These are phyloP conservation scores for Druon quercuslanigerum DNA, from an alignment of 1,140 invertebrate species.

Conservation along the genomic window DNA sequence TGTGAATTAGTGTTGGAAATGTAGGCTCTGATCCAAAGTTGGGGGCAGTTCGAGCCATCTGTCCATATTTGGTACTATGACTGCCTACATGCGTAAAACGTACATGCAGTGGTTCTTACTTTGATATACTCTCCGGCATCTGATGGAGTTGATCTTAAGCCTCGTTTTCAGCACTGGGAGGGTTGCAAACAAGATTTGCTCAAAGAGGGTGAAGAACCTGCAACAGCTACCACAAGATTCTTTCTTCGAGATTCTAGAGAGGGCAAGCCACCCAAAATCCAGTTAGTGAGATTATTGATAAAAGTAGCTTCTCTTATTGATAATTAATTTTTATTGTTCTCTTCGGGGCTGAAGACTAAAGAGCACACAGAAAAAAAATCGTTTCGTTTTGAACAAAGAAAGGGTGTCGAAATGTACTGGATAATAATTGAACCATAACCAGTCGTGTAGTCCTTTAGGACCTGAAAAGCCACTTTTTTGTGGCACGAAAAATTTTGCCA, in stretches of 20 bases:
- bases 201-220: slow-evolving; percentile 42
- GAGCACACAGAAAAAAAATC: too few species aligned
- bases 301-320: background rate
- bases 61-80: slow-evolving; percentile 43
- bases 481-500: too few species aligned
- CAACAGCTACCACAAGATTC: slow-evolving; percentile 39
- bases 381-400: too few species aligned
- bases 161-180: slow-evolving; percentile 47
- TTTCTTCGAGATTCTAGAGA: background rate
- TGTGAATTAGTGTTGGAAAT: background rate
- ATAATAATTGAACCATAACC: too few species aligned
- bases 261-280: background rate
- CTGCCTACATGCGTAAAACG: slow-evolving; percentile 17
- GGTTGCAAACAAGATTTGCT: slow-evolving; percentile 58
- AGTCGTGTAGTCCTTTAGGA: too few species aligned
- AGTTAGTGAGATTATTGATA: slow-evolving; percentile 14
- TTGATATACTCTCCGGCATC: slow-evolving; percentile 59
- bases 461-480: too few species aligned
- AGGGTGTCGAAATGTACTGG: too few species aligned
- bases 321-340: background rate
- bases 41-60: slow-evolving; percentile 53
- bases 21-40: slow-evolving; percentile 41
- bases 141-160: slow-evolving; percentile 57
- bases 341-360: too few species aligned
- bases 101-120: slow-evolving; percentile 65